Evolutionary conservation across 2,113 vertebrate genomes (phyloP).

Genomic region (Lonchura striata): DNA sequence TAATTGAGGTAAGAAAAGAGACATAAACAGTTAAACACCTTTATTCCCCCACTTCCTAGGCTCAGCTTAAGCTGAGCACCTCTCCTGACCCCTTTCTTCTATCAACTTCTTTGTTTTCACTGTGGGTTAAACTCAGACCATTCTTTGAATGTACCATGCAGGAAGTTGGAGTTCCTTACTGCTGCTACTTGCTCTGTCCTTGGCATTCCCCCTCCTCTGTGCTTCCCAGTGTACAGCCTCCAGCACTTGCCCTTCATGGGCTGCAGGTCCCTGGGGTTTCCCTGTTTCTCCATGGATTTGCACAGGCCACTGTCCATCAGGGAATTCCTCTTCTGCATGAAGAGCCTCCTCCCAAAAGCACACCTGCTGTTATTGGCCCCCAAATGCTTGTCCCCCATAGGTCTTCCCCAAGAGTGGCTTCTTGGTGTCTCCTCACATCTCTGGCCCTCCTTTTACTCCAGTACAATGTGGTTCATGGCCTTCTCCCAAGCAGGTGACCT

Average conservation of each 20-base stretch:
- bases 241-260: background rate
- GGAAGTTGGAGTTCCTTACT: background rate
- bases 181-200: background rate
- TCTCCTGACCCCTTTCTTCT: background rate
- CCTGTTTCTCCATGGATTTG: background rate
- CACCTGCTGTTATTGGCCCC: background rate
- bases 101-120: background rate
- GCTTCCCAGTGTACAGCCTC: background rate
- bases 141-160: background rate
- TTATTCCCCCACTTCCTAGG: background rate
- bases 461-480: accelerated
- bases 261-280: background rate
- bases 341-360: background rate
- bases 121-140: background rate
- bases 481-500: background rate
- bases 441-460: background rate
- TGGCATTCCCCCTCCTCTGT: accelerated
- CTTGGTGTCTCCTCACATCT: background rate
- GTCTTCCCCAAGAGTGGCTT: background rate
- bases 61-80: background rate
- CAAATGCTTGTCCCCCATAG: accelerated
- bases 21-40: background rate
- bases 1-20: background rate
- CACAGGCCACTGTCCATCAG: accelerated
- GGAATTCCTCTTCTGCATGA: background rate